A percentile compares a stretch with the other conserved stretches of the same genome.
Conservation (phyloP, 2,888 invertebrate genomes). For the Leptinotarsa peninsularis region DNA sequence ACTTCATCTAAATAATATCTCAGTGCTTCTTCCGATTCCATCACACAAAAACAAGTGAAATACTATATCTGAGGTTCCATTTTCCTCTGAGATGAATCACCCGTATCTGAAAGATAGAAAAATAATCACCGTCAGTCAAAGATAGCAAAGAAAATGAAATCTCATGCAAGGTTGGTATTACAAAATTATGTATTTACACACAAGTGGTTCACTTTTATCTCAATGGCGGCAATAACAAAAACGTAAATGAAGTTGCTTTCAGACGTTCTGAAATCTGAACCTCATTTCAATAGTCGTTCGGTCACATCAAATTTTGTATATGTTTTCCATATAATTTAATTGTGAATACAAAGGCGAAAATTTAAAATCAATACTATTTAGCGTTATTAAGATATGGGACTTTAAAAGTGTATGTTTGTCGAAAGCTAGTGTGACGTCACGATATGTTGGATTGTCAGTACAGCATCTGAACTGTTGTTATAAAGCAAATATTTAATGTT, state of each 20-base stretch:
- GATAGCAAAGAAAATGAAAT: slow-evolving; percentile 13
- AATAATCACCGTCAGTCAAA: slow-evolving; percentile 25
- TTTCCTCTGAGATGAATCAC: slow-evolving; percentile 20
- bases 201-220: slow-evolving; percentile 25
- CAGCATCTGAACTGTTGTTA: no score
- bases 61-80: slow-evolving; percentile 44
- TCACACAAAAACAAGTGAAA: slow-evolving; percentile 40
- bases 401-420: no score
- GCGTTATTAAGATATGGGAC: no score
- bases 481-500: no score
- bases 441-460: no score
- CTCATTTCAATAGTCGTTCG: no score
- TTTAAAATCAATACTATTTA: no score
- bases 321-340: no score
- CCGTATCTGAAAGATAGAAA: slow-evolving; percentile 38
- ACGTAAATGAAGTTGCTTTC: background rate
- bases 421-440: no score
- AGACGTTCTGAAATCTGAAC: background rate
- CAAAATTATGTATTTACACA: slow-evolving; percentile 26
- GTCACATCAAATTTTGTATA: no score
- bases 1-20: slow-evolving; percentile 62
- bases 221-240: background rate
- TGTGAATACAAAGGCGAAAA: no score
- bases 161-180: slow-evolving; percentile 22
- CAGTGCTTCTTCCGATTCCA: slow-evolving; percentile 59